Conservation (phyloP, 2,888 invertebrate species). For the Pandemis cinnamomeana region DNA sequence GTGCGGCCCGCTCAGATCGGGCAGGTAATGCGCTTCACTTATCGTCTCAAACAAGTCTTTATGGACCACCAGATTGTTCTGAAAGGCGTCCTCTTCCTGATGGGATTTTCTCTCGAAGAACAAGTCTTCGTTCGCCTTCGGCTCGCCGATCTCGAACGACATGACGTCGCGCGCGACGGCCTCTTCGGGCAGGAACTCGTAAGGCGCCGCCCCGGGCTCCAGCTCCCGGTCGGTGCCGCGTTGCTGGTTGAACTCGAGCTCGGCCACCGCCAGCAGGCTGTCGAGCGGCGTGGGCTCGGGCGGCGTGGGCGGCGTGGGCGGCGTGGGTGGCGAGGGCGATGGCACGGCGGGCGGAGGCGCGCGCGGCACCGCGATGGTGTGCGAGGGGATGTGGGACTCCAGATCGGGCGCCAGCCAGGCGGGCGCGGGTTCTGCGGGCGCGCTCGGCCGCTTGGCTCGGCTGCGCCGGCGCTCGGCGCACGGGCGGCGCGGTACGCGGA, state of each 20-base stretch:
- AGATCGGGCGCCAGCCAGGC: slow-evolving; percentile 80
- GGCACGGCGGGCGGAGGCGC: slow-evolving; percentile 51
- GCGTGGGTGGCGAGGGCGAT: slow-evolving; percentile 57
- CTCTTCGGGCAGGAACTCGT: slow-evolving; percentile 70
- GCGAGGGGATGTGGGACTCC: slow-evolving; percentile 86
- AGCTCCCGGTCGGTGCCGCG: slow-evolving; percentile 68
- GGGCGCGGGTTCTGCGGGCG: slow-evolving; percentile 21
- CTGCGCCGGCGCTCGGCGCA: slow-evolving; percentile 29
- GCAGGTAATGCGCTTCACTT: slow-evolving; percentile 78
- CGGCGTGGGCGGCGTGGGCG: slow-evolving; percentile 56
- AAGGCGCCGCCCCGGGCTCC: slow-evolving; percentile 58
- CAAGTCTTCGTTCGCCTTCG: slow-evolving; percentile 68
- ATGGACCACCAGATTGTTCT: slow-evolving; percentile 68
- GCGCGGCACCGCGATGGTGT: slow-evolving; percentile 84
- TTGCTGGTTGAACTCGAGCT: slow-evolving; percentile 87
- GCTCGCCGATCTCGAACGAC: slow-evolving; percentile 73
- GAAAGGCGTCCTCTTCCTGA: slow-evolving; percentile 59
- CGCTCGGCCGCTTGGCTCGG: slow-evolving; percentile 47
- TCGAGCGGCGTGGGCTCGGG: slow-evolving; percentile 84
- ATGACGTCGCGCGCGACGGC: slow-evolving; percentile 72
- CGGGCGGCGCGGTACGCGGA: slow-evolving; percentile 61
- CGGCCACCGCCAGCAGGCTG: slow-evolving; percentile 86
- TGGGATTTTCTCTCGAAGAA: slow-evolving; percentile 68
- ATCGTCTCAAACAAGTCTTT: slow-evolving; percentile 80
- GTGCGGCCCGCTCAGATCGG: slow-evolving; percentile 74